These are phyloP conservation scores for Drosophila phalerata DNA, from an alignment of 2,888 invertebrate genomes.

Conservation along the genomic window DNA sequence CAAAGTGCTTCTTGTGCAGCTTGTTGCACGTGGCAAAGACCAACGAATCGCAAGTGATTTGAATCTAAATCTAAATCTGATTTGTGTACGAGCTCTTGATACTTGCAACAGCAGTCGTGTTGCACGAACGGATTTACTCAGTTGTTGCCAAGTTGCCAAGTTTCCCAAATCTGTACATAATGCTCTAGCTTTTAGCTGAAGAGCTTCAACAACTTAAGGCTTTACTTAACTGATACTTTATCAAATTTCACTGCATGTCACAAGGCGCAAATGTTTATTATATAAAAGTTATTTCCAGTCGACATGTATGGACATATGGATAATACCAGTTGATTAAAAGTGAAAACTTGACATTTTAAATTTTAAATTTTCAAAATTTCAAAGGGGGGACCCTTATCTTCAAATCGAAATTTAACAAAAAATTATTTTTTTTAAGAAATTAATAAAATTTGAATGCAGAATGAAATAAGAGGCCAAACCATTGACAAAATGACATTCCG, in stretches of 20 bases:
- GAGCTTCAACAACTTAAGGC: conserved; percentile 11
- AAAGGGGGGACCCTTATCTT: too few species aligned
- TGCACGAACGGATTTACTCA: conserved; percentile 17
- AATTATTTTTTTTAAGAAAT: too few species aligned
- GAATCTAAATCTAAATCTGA: conserved; percentile 22
- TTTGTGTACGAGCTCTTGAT: conserved; percentile 9
- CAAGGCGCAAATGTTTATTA: conserved; percentile 10
- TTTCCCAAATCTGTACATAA: conserved; percentile 13
- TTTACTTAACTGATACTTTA: conserved; percentile 15
- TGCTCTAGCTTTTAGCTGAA: background rate
- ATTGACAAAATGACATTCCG: too few species aligned
- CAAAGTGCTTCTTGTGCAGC: conserved; percentile 17
- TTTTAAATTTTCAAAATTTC: too few species aligned
- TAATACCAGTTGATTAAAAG: too few species aligned
- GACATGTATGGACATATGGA: too few species aligned
- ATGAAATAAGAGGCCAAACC: too few species aligned
- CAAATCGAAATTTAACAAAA: too few species aligned
- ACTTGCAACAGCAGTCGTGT: conserved; percentile 10
- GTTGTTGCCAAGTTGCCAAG: conserved; percentile 26
- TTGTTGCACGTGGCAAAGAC: conserved; percentile 31
- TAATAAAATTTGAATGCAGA: too few species aligned
- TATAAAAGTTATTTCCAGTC: too few species aligned
- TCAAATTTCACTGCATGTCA: conserved; percentile 40
- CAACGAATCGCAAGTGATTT: background rate
- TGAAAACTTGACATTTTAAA: too few species aligned